These are phyloP conservation scores for Cervus canadensis DNA, from an alignment of 2,113 vertebrate genomes.

Conservation along the genomic window DNA sequence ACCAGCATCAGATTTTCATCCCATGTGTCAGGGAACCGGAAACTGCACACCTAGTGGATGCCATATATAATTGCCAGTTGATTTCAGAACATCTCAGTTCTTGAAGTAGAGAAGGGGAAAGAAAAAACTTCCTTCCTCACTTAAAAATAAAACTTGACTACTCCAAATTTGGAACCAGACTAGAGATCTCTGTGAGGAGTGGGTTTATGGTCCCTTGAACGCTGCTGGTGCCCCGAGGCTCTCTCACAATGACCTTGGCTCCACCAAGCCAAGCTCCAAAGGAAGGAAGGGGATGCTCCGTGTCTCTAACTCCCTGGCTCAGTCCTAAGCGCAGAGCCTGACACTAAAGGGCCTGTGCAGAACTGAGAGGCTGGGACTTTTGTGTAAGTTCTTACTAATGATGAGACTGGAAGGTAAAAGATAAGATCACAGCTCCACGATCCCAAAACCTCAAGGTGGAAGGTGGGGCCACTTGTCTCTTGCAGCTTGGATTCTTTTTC, in stretches of 20 bases:
- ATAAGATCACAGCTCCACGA: background rate
- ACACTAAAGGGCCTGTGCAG: background rate
- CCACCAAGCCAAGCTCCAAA: background rate
- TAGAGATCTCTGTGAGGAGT: background rate
- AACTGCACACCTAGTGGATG: background rate
- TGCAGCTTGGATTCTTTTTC: background rate
- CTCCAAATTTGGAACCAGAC: background rate
- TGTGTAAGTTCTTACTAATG: background rate
- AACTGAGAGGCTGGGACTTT: background rate
- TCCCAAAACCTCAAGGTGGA: background rate
- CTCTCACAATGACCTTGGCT: background rate
- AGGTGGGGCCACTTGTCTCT: background rate
- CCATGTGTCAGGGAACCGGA: background rate
- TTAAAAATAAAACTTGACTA: background rate
- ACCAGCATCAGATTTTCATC: background rate
- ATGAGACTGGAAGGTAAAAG: background rate
- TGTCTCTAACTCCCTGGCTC: background rate
- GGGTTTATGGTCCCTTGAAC: background rate
- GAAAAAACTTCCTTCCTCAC: background rate
- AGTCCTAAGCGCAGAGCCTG: background rate
- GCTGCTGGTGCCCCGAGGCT: background rate
- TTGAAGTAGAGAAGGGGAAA: background rate
- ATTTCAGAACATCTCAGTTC: background rate
- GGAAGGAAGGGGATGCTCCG: fast-evolving
- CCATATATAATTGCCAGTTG: background rate